phyloP scores from a whole-genome alignment of 2,113 vertebrate genomes.

The Charina bottae region DNA sequence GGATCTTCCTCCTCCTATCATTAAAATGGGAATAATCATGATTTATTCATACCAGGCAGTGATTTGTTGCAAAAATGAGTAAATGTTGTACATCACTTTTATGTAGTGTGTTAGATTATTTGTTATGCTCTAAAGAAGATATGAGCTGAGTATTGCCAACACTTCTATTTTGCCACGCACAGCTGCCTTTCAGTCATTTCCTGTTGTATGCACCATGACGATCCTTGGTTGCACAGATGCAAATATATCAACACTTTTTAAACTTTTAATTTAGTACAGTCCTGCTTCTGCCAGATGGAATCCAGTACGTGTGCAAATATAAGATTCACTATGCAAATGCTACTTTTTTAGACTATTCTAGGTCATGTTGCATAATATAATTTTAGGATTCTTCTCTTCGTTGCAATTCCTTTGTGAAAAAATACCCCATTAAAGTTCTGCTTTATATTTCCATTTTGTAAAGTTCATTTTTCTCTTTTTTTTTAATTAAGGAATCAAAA shows the following conservation, averaged over 20 bases:
- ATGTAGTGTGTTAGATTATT: constrained; percentile 4
- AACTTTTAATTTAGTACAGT: constrained; percentile 8
- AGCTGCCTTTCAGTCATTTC: constrained; percentile 42
- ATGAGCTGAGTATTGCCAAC: constrained; percentile 8
- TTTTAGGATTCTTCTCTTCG: background rate
- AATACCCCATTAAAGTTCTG: background rate
- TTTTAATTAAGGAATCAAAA: background rate
- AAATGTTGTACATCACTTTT: background rate
- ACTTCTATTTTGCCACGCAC: constrained; percentile 25
- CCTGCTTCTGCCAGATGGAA: constrained; percentile 30
- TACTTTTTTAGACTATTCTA: background rate
- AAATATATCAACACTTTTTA: constrained; percentile 27
- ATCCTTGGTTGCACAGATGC: constrained; percentile 32
- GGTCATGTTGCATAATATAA: background rate
- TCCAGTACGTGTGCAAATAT: constrained; percentile 36
- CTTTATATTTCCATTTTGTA: background rate
- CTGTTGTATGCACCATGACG: constrained; percentile 29
- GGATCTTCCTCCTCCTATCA: background rate
- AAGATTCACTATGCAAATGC: constrained; percentile 11
- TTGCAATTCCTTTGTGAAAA: background rate
- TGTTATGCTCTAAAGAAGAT: constrained; percentile 15
- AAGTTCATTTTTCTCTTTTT: background rate
- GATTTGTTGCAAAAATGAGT: background rate
- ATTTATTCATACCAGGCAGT: background rate
- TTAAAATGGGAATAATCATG: background rate